Conservation (phyloP, 2,113 vertebrate species). For the Trachemys scripta region DNA sequence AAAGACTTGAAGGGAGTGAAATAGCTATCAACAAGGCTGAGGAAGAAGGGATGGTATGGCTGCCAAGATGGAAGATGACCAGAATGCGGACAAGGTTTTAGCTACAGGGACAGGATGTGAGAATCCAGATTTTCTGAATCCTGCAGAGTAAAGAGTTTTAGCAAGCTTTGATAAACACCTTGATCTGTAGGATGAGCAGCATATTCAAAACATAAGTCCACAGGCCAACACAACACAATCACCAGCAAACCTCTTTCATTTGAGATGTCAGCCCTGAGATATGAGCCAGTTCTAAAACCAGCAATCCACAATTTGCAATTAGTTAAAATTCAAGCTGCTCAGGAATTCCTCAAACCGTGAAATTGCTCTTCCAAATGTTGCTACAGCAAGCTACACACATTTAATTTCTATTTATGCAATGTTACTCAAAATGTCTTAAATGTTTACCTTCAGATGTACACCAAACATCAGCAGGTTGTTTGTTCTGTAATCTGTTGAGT, state of each 20-base stretch:
- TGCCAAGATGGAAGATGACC: no score
- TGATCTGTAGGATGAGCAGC: background rate
- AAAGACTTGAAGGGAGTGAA: no score
- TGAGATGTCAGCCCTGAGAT: background rate
- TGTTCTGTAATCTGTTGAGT: background rate
- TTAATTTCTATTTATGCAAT: background rate
- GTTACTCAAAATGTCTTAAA: background rate
- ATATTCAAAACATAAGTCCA: background rate
- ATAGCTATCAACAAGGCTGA: no score
- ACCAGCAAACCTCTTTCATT: background rate
- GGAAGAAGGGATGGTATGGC: no score
- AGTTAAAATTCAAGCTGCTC: background rate
- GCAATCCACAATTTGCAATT: background rate
- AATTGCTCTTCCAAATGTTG: background rate
- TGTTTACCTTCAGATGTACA: background rate
- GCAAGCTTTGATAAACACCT: background rate
- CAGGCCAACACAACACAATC: background rate
- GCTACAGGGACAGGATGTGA: background rate
- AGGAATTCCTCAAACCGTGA: background rate
- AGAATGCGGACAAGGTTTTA: background rate
- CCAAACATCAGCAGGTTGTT: background rate
- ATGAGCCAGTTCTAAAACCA: background rate
- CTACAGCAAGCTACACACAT: background rate
- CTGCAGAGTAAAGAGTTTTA: background rate
- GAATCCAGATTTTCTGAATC: background rate